A percentile compares a stretch with the other conserved stretches of the same genome.
Conservation (phyloP, 2,888 invertebrate species). For the Calliphora vomitoria region DNA sequence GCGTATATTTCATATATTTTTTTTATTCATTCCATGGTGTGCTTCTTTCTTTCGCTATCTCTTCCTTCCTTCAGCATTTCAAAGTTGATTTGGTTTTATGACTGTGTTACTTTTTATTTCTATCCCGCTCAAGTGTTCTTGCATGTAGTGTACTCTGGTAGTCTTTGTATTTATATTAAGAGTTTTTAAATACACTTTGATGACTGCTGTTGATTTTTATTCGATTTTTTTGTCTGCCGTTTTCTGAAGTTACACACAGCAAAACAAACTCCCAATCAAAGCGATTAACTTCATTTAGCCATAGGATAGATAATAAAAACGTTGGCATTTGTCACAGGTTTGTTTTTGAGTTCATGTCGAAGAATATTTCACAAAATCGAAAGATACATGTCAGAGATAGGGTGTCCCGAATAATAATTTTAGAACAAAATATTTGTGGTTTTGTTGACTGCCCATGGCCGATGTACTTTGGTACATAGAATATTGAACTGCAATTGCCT, state of each 20-base stretch:
- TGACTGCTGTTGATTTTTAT: constrained; percentile 25
- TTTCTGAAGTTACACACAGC: constrained; percentile 12
- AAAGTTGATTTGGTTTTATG: constrained; percentile 43
- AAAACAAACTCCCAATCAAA: constrained; percentile 55
- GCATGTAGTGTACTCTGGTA: neutral
- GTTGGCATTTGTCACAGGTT: constrained; percentile 66
- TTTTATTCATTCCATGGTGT: neutral
- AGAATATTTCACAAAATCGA: neutral
- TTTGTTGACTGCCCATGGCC: too few relatives aligned
- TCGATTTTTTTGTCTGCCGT: constrained; percentile 14
- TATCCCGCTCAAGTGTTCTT: neutral
- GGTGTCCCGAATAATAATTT: neutral
- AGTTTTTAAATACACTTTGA: constrained; percentile 48
- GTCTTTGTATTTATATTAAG: constrained; percentile 8
- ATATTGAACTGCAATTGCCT: too few relatives aligned
- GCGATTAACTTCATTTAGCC: constrained; percentile 68
- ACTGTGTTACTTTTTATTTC: constrained; percentile 23
- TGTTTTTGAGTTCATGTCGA: neutral
- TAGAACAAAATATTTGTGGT: neutral
- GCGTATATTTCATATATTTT: constrained; percentile 31
- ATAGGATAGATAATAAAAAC: constrained; percentile 63
- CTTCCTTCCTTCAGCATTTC: neutral
- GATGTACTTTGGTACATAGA: too few relatives aligned
- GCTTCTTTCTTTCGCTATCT: neutral
- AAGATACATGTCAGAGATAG: constrained; percentile 4